Evolutionary conservation across 2,888 invertebrate genomes (phyloP).

Genomic region (Acleris emargana): DNA sequence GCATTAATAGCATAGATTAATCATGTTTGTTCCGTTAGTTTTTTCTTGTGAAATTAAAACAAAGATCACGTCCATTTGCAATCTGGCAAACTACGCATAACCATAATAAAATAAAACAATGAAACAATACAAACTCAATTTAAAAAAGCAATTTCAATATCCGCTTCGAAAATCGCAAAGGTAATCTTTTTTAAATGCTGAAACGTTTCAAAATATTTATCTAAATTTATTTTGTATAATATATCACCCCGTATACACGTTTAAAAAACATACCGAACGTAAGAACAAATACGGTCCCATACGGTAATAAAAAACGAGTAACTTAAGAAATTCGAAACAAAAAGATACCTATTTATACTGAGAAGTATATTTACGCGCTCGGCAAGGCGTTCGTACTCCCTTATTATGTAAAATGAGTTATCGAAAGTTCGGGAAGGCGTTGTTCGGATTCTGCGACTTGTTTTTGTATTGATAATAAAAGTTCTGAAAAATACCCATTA

Average conservation of each 20-base stretch:
- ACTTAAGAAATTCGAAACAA: slow-evolving; percentile 23
- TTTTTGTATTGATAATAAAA: slow-evolving; percentile 14
- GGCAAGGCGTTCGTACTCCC: slow-evolving; percentile 37
- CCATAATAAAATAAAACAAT: too few species aligned
- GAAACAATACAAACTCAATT: too few species aligned
- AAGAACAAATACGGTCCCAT: slow-evolving; percentile 13
- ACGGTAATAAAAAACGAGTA: slow-evolving; percentile 22
- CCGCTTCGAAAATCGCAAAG: too few species aligned
- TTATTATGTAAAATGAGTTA: slow-evolving; percentile 48
- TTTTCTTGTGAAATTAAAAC: too few species aligned
- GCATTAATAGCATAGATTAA: neutral
- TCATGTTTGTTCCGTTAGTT: too few species aligned
- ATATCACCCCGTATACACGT: too few species aligned
- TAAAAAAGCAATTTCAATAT: too few species aligned
- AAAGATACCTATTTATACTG: slow-evolving; percentile 27
- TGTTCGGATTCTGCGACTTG: slow-evolving; percentile 15
- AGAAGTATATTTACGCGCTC: slow-evolving; percentile 18
- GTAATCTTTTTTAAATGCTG: too few species aligned
- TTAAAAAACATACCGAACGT: neutral
- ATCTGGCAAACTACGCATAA: too few species aligned
- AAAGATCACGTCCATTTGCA: too few species aligned
- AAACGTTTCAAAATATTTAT: too few species aligned
- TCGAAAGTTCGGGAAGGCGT: slow-evolving; percentile 38
- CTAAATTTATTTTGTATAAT: too few species aligned
- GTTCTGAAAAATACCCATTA: neutral